phyloP scores from a whole-genome alignment of 2,888 invertebrate species.

The Colletes collaris region DNA sequence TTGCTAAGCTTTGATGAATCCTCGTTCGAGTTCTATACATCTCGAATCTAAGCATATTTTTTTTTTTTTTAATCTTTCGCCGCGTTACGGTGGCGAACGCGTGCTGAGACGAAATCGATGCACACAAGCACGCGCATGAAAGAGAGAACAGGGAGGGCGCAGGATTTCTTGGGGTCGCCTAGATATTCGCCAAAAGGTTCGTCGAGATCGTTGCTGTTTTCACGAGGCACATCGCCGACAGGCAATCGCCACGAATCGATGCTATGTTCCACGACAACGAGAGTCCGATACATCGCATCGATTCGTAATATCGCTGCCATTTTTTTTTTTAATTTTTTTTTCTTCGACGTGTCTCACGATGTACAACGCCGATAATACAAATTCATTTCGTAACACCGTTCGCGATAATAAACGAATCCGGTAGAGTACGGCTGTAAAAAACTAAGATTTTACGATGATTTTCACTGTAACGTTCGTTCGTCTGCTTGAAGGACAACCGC shows the following conservation, averaged over 20 bases:
- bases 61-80: constrained; percentile 16
- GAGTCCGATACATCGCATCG: neutral
- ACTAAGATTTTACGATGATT: neutral
- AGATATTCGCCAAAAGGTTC: constrained; percentile 16
- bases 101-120: constrained; percentile 15
- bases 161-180: constrained; percentile 4
- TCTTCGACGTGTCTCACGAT: neutral
- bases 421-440: neutral
- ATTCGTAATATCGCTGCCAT: constrained; percentile 37
- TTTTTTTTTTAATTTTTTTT: neutral
- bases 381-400: constrained; percentile 8
- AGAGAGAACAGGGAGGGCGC: neutral
- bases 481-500: constrained; percentile 9
- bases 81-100: constrained; percentile 5
- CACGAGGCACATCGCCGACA: constrained; percentile 26
- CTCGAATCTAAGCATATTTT: constrained; percentile 26
- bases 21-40: constrained; percentile 52
- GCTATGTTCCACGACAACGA: neutral
- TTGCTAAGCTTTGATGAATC: constrained; percentile 56
- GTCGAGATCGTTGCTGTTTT: constrained; percentile 24
- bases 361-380: neutral
- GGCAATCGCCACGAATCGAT: constrained; percentile 1
- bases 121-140: constrained; percentile 21
- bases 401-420: neutral
- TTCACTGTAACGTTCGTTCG: constrained; percentile 13